phyloP scores from a whole-genome alignment of 2,797 vertebrate species.

The Pipistrellus nathusii region DNA sequence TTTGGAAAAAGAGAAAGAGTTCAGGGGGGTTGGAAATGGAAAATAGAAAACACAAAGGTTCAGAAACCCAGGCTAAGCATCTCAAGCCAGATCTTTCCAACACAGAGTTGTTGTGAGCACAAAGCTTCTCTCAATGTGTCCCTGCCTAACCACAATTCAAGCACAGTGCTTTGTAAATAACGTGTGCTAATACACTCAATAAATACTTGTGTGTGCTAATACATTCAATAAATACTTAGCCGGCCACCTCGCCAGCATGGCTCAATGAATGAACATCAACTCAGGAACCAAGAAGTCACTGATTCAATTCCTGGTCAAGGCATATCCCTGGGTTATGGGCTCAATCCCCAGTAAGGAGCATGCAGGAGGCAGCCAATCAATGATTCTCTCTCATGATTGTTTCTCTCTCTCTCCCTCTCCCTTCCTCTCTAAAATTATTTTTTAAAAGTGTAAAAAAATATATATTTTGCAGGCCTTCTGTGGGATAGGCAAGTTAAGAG shows the following conservation, averaged over 20 bases:
- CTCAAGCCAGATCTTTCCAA: neutral
- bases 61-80: conserved; percentile 36
- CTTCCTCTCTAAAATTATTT: too few relatives aligned
- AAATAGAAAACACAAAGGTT: neutral
- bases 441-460: too few relatives aligned
- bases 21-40: neutral
- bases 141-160: neutral
- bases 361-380: too few relatives aligned
- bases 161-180: conserved; percentile 12
- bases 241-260: neutral
- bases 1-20: neutral
- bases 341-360: too few relatives aligned
- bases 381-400: too few relatives aligned
- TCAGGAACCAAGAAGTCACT: too few relatives aligned
- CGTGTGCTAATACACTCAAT: neutral
- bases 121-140: neutral
- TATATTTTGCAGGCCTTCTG: conserved; percentile 44
- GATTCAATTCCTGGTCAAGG: too few relatives aligned
- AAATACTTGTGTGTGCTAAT: neutral
- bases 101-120: neutral
- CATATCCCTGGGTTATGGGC: too few relatives aligned
- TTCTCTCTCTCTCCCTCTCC: too few relatives aligned
- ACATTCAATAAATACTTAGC: neutral
- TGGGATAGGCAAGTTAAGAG: neutral
- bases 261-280: too few relatives aligned